Evolutionary conservation across 2,113 vertebrate species (phyloP).

Genomic region (Dicrurus megarhynchus): DNA sequence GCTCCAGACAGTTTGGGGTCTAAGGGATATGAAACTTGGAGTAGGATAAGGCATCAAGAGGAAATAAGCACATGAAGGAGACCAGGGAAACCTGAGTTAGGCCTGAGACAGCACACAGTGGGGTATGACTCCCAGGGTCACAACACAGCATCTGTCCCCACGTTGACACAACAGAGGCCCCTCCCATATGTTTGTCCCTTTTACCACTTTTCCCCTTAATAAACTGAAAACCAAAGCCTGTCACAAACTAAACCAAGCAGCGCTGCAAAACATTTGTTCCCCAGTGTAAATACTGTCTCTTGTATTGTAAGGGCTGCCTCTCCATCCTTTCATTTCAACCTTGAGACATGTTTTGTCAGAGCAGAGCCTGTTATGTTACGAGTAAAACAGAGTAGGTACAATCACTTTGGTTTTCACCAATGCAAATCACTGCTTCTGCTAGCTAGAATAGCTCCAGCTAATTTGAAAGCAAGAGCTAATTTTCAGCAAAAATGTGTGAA

Average conservation of each 20-base stretch:
- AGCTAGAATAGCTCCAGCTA: neutral
- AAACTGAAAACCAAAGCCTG: neutral
- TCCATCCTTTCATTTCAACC: neutral
- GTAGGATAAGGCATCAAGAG: neutral
- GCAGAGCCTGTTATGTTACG: neutral
- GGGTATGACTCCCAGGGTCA: neutral
- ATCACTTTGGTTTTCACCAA: neutral
- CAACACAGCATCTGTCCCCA: rapidly evolving
- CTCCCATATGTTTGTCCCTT: neutral
- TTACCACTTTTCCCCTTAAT: neutral
- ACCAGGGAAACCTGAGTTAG: neutral
- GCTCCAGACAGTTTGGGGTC: neutral
- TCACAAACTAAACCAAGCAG: neutral
- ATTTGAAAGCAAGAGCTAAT: neutral
- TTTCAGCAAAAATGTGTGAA: slow-evolving; percentile 9
- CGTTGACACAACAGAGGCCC: rapidly evolving
- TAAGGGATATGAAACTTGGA: neutral
- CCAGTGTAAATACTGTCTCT: neutral
- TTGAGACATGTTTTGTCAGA: neutral
- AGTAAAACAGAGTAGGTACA: neutral
- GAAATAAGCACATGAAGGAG: neutral
- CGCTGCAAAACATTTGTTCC: neutral
- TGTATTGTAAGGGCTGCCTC: neutral
- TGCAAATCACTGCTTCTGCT: neutral
- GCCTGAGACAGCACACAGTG: neutral